Percentiles rank a stretch among this genome's conserved stretches.
Conservation (phyloP, 2,888 invertebrate genomes). For the Scaptomyza parva region DNA sequence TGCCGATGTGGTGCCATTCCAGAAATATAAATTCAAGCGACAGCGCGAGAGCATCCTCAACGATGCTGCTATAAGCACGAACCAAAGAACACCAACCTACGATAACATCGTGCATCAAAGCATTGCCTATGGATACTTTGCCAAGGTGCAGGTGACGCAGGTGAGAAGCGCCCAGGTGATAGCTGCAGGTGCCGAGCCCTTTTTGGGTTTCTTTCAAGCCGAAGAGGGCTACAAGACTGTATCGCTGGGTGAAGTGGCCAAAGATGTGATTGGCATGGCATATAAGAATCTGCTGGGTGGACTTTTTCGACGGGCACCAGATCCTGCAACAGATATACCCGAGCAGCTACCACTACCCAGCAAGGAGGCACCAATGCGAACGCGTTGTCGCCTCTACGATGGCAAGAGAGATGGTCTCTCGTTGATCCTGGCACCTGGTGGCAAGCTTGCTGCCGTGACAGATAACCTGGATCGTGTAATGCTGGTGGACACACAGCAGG, state of each 20-base stretch:
- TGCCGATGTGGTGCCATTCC: conserved; percentile 87
- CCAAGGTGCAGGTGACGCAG: conserved; percentile 89
- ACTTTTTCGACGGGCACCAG: conserved; percentile 79
- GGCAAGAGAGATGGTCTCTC: conserved; percentile 89
- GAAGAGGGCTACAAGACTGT: conserved; percentile 94
- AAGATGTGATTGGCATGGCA: conserved; percentile 90
- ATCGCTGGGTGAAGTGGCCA: conserved; percentile 95
- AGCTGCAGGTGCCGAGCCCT: conserved; percentile 93
- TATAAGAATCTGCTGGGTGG: conserved; percentile 93
- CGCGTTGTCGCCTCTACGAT: conserved; percentile 93
- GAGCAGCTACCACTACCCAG: conserved; percentile 75
- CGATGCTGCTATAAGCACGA: conserved; percentile 90
- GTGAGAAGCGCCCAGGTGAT: conserved; percentile 91
- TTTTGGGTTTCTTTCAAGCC: conserved; percentile 94
- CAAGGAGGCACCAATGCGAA: conserved; percentile 89
- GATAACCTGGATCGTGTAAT: conserved; percentile 95
- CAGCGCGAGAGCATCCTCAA: conserved; percentile 90
- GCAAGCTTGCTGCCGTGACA: conserved; percentile 91
- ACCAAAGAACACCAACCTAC: conserved; percentile 88
- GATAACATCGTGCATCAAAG: conserved; percentile 91
- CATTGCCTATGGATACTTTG: conserved; percentile 81
- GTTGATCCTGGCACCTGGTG: conserved; percentile 90
- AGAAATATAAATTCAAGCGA: conserved; percentile 94
- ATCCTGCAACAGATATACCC: conserved; percentile 37
- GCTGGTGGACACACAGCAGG: conserved; percentile 92